These are phyloP conservation scores for Coregonus clupeaformis DNA, from an alignment of 2,113 vertebrate species.

Conservation along the genomic window DNA sequence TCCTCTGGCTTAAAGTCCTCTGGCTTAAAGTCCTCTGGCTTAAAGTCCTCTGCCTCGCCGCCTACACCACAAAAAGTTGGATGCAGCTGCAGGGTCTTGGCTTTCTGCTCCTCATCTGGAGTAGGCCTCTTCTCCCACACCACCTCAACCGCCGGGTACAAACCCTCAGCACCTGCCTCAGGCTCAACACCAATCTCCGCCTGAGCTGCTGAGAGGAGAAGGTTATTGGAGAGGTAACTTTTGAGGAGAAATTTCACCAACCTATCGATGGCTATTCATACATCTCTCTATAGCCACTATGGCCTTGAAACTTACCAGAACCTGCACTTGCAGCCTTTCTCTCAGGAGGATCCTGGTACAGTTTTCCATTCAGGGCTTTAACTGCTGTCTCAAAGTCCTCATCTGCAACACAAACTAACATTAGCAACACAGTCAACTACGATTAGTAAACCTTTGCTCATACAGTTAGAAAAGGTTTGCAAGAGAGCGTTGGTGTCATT, in stretches of 20 bases:
- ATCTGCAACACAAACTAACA: slow-evolving; percentile 70
- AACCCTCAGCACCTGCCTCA: slow-evolving; percentile 7
- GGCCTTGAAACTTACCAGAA: slow-evolving; percentile 37
- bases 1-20: slow-evolving; percentile 80
- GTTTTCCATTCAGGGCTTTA: slow-evolving; percentile 86
- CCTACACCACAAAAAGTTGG: slow-evolving; percentile 78
- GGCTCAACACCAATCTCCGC: not conserved
- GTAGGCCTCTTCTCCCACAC: slow-evolving; percentile 83
- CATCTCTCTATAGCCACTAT: not conserved
- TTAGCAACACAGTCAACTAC: not conserved
- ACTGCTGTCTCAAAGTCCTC: slow-evolving; percentile 93
- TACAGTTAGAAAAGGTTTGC: not conserved
- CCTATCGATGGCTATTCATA: not conserved
- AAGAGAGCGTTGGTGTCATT: slow-evolving; percentile 9
- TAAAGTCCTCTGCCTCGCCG: slow-evolving; percentile 79
- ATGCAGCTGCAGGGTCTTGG: slow-evolving; percentile 78
- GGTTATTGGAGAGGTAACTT: not conserved
- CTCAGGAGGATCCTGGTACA: slow-evolving; percentile 78
- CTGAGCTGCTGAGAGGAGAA: not conserved
- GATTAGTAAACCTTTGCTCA: not conserved
- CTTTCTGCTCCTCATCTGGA: slow-evolving; percentile 78
- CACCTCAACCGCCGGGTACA: slow-evolving; percentile 75
- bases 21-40: slow-evolving; percentile 76
- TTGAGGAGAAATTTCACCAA: not conserved
- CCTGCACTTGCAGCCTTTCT: slow-evolving; percentile 30